These are phyloP conservation scores for Cheilosia impressa DNA, from an alignment of 2,888 invertebrate genomes.

Conservation along the genomic window DNA sequence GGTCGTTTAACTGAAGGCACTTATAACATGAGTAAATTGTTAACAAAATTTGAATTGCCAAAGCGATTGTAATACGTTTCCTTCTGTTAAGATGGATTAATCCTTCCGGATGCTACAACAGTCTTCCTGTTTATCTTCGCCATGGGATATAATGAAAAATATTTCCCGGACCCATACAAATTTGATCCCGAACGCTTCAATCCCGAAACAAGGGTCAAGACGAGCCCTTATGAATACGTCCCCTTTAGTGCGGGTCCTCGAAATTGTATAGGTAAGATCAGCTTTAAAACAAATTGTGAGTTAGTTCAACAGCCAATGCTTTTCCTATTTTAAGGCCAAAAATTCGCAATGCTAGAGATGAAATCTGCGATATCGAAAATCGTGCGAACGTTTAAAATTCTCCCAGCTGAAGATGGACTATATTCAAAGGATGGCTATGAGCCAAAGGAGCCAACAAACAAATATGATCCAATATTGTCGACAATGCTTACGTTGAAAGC, in stretches of 20 bases:
- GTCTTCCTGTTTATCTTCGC: constrained; percentile 78
- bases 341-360: constrained; percentile 85
- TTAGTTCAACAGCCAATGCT: constrained; percentile 40
- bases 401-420: constrained; percentile 80
- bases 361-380: constrained; percentile 85
- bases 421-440: constrained; percentile 78
- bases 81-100: constrained; percentile 79
- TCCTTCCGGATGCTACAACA: constrained; percentile 78
- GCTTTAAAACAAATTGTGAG: neutral
- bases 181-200: constrained; percentile 85
- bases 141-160: constrained; percentile 80
- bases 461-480: constrained; percentile 83
- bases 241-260: constrained; percentile 88
- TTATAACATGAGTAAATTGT: constrained; percentile 78
- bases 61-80: neutral
- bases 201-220: constrained; percentile 79
- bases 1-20: constrained; percentile 78
- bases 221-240: constrained; percentile 85
- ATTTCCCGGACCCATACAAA: constrained; percentile 80
- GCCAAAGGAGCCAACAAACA: constrained; percentile 75
- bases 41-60: neutral
- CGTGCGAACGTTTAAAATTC: constrained; percentile 84
- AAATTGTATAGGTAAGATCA: constrained; percentile 84
- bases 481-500: constrained; percentile 84
- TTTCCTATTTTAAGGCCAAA: constrained; percentile 80